A percentile compares a stretch with the other conserved stretches of the same genome.
phyloP scores from a whole-genome alignment of 1,140 invertebrate genomes.

The Drosophila repletoides region DNA sequence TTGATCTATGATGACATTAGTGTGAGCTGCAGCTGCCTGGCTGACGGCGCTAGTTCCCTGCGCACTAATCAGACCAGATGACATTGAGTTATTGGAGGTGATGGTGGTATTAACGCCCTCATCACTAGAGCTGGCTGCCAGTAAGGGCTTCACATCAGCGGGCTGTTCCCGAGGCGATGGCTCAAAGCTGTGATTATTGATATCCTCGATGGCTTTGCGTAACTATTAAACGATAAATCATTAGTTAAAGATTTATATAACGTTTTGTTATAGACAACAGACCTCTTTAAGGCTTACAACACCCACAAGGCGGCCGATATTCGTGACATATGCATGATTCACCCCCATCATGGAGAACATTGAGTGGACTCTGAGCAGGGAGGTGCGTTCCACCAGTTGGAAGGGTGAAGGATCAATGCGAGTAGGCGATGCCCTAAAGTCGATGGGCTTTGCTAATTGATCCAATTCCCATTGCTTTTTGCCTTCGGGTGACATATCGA shows the following conservation, averaged over 20 bases:
- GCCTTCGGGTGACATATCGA: slow-evolving; percentile 96
- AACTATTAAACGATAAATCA: slow-evolving; percentile 84
- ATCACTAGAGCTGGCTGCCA: slow-evolving; percentile 54
- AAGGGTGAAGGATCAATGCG: slow-evolving; percentile 99
- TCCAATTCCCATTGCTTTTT: slow-evolving; percentile 95
- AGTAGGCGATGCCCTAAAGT: slow-evolving; percentile 86
- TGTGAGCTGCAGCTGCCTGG: neutral
- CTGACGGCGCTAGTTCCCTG: neutral
- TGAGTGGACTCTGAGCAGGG: slow-evolving; percentile 97
- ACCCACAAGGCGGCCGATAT: slow-evolving; percentile 96
- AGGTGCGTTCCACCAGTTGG: slow-evolving; percentile 97
- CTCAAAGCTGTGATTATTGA: slow-evolving; percentile 88
- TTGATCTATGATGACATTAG: slow-evolving; percentile 7
- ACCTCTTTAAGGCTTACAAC: slow-evolving; percentile 98
- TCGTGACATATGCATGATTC: slow-evolving; percentile 98
- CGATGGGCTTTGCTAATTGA: slow-evolving; percentile 92
- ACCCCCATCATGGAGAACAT: slow-evolving; percentile 98
- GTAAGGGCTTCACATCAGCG: slow-evolving; percentile 55
- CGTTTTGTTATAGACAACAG: neutral
- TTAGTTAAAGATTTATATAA: neutral
- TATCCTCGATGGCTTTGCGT: slow-evolving; percentile 93
- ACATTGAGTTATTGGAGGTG: slow-evolving; percentile 66
- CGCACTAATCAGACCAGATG: neutral
- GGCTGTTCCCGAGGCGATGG: slow-evolving; percentile 64
- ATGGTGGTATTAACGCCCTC: slow-evolving; percentile 73